phyloP scores from a whole-genome alignment of 2,888 invertebrate genomes.

The Apamea sordens region DNA sequence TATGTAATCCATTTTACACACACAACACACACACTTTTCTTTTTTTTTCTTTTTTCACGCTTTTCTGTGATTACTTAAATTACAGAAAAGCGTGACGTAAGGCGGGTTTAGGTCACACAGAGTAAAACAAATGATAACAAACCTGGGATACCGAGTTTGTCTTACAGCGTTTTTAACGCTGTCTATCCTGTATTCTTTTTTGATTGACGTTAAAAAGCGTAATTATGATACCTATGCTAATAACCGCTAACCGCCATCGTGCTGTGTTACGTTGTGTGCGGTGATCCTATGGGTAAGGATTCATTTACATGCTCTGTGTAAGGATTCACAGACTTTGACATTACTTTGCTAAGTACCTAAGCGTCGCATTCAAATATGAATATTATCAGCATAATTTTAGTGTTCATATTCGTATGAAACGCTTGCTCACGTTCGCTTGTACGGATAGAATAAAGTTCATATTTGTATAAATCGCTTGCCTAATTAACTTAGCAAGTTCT shows the following conservation, averaged over 20 bases:
- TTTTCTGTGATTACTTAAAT: not conserved
- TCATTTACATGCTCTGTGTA: too few relatives aligned
- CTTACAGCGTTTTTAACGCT: not conserved
- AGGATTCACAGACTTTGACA: not conserved
- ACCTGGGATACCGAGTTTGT: not conserved
- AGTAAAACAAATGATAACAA: not conserved
- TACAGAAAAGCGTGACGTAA: not conserved
- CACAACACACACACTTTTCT: too few relatives aligned
- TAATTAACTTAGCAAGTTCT: not conserved
- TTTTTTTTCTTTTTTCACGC: too few relatives aligned
- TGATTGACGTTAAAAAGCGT: too few relatives aligned
- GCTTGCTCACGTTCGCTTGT: too few relatives aligned
- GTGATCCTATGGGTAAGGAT: not conserved
- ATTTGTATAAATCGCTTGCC: not conserved
- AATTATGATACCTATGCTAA: not conserved
- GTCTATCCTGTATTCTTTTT: not conserved
- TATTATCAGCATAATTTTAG: not conserved
- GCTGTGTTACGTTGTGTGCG: not conserved
- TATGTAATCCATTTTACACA: too few relatives aligned
- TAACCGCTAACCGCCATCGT: not conserved
- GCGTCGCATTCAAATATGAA: not conserved
- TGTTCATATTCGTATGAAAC: not conserved
- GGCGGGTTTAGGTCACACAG: not conserved
- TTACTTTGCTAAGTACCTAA: not conserved
- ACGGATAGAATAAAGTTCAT: too few relatives aligned